A percentile compares a stretch with the other conserved stretches of the same genome.
These are phyloP conservation scores for Masnerella sp. DNA, from an alignment of 2,888 invertebrate species.

Conservation along the genomic window DNA sequence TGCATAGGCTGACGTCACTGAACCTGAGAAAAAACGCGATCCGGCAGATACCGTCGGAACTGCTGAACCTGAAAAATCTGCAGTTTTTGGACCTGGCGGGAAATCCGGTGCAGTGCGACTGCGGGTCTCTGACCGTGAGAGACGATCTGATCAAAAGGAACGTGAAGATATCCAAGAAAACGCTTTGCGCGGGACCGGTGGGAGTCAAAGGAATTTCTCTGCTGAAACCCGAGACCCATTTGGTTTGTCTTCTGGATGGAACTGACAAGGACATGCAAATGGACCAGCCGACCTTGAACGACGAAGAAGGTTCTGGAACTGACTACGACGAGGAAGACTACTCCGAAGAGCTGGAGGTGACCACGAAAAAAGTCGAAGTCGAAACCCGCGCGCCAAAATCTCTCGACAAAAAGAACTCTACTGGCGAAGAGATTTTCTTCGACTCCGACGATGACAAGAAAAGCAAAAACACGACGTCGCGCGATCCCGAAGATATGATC, in stretches of 20 bases:
- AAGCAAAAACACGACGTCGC: constrained; percentile 9
- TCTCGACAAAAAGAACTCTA: constrained; percentile 21
- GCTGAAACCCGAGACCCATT: constrained; percentile 79
- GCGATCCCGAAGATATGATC: constrained; percentile 25
- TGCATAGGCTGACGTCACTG: constrained; percentile 81
- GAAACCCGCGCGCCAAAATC: constrained; percentile 41
- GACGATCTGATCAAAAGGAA: constrained; percentile 79
- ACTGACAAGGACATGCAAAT: constrained; percentile 78
- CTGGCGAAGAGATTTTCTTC: constrained; percentile 64
- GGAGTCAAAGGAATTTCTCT: constrained; percentile 80
- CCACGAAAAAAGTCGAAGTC: constrained; percentile 3
- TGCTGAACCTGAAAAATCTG: constrained; percentile 80
- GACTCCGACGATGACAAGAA: constrained; percentile 61
- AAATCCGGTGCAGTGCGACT: constrained; percentile 85
- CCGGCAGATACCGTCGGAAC: constrained; percentile 81
- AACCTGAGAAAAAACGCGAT: constrained; percentile 83
- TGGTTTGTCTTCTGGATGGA: constrained; percentile 68
- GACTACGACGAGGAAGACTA: constrained; percentile 50
- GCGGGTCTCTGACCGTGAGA: constrained; percentile 82
- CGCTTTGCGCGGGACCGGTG: constrained; percentile 80
- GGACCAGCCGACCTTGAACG: constrained; percentile 80
- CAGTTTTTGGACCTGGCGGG: constrained; percentile 83
- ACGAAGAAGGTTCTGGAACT: constrained; percentile 67
- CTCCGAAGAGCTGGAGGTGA: constrained; percentile 24
- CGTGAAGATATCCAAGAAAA: constrained; percentile 74